Evolutionary conservation across 2,797 vertebrate species (phyloP), one percentile per base, ranked within the genome.

Genomic region (Peromyscus melanophrys): DNA sequence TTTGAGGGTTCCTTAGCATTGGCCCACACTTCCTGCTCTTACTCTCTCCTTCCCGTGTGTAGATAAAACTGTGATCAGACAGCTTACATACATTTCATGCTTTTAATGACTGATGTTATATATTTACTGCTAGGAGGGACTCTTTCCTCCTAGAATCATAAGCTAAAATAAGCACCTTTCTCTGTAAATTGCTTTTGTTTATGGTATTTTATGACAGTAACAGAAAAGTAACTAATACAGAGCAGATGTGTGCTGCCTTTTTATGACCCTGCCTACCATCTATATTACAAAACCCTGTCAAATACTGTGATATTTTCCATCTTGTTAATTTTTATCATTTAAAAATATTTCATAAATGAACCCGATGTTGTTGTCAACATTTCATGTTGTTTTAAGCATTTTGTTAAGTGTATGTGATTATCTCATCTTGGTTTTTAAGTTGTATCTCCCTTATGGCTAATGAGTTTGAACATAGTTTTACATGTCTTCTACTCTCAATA

Each of bases 371-470:
- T 90, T 89, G 71, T 7, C 49, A 94, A 46, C 1, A 77, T 85
- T 92, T 94, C 65, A 85, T 8, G 3, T 87, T 75, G 61, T 43
- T 90, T 84, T 78, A 84, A 25, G 76, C 27, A 63, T 71, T 78
- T 61, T 69, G 25, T 52, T n/a, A 43, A 83, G 23, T 89, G 7
- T 94, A 9, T 73, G 34, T 37, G 6, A 71, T 37, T 59, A 59
- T 46, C 25, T 94, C 49, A 77, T 49, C 0, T 91, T 67, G 37
- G 3, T 17, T 82, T 89, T 96, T 86, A 89, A 86, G 91, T 93
- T 67, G 43, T 34, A 92, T 92, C 93, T 86, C 14, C 46, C 25
- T 88, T 83, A 87, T 31, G 67, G 57, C 8, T n/a, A 91, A 86
- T 89, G 19, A 77, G 6, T 4, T 27, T 91, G 12, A 89, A 31